Evolutionary conservation across 1,140 invertebrate genomes (phyloP).

Genomic region (Zaprionus taronus): DNA sequence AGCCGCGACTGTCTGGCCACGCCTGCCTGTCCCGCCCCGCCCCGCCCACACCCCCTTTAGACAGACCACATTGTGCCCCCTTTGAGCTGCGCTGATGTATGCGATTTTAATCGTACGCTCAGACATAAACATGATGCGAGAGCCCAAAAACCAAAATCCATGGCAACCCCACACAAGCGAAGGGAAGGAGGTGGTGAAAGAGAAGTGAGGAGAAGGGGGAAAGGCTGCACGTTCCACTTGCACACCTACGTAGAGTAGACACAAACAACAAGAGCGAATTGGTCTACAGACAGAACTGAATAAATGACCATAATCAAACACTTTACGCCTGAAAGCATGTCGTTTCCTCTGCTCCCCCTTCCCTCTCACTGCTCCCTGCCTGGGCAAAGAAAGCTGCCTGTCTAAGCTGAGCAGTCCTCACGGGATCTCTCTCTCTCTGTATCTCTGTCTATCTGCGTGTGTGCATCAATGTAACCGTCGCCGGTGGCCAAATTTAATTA

Average conservation of each 20-base stretch:
- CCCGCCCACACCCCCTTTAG: neutral
- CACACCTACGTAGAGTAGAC: constrained; percentile 51
- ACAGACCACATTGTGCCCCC: neutral
- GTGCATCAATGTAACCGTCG: constrained; percentile 66
- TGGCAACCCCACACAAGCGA: constrained; percentile 43
- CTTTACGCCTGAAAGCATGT: constrained; percentile 77
- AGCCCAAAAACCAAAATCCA: constrained; percentile 65
- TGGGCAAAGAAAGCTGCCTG: constrained; percentile 47
- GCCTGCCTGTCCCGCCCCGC: neutral
- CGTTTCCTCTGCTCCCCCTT: constrained; percentile 2
- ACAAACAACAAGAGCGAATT: constrained; percentile 43
- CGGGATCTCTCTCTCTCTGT: constrained; percentile 1
- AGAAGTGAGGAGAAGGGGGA: neutral
- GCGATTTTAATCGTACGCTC: constrained; percentile 75
- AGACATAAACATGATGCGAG: constrained; percentile 69
- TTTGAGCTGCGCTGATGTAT: constrained; percentile 64
- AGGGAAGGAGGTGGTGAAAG: too few relatives aligned
- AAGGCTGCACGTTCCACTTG: neutral
- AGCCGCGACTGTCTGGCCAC: constrained; percentile 50
- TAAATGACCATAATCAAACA: constrained; percentile 82
- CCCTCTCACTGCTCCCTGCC: neutral
- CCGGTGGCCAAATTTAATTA: constrained; percentile 75
- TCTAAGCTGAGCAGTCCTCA: constrained; percentile 40
- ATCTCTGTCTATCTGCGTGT: constrained; percentile 30
- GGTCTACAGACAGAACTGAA: constrained; percentile 54